Evolutionary conservation across 1,140 invertebrate genomes (phyloP).

Genomic region (Zaprionus africanus): DNA sequence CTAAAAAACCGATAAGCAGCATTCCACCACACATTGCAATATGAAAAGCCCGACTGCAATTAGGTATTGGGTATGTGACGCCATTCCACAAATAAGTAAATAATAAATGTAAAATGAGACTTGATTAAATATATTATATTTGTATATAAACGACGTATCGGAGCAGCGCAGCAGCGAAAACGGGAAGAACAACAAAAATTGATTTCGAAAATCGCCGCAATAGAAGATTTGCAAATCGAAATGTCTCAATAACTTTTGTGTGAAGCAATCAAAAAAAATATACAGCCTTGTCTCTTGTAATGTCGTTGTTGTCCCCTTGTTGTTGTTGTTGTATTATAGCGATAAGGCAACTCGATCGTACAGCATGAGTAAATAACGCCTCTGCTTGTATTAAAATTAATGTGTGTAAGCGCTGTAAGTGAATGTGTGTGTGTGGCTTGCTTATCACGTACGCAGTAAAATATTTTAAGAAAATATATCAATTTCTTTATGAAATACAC

Average conservation of each 20-base stretch:
- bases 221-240: conserved; percentile 62
- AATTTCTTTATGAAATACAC: neutral
- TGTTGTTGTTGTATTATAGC: conserved; percentile 44
- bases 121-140: neutral
- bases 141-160: neutral
- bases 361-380: neutral
- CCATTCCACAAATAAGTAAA: conserved; percentile 48
- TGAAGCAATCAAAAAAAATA: conserved; percentile 63
- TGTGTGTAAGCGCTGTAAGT: neutral
- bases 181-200: conserved; percentile 28
- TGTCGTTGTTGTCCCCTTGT: conserved; percentile 11
- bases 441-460: neutral
- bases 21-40: conserved; percentile 54
- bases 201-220: conserved; percentile 51
- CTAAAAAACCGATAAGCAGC: conserved; percentile 14
- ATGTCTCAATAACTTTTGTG: conserved; percentile 63
- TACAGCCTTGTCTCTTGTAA: conserved; percentile 53
- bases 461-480: neutral
- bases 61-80: conserved; percentile 16
- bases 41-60: conserved; percentile 54
- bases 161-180: too few relatives aligned
- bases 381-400: neutral
- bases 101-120: conserved; percentile 36
- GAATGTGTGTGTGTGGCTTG: conserved; percentile 1
- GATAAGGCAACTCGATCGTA: conserved; percentile 35